Base-by-base conservation (phyloP, 2,888 invertebrate species). In the Platycnemis pennipes region DNA sequence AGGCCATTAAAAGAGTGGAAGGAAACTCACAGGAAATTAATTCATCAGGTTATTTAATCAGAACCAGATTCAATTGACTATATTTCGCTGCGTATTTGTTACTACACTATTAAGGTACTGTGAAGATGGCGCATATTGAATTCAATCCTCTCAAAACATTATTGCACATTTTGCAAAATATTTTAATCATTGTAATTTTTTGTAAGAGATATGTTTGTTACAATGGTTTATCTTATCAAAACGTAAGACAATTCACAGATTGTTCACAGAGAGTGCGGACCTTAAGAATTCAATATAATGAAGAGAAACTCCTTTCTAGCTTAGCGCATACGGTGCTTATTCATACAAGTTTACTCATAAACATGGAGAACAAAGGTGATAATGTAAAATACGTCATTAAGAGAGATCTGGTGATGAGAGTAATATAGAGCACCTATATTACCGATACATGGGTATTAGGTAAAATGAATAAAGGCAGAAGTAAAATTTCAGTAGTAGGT, bases 71-170 rank as follows among this genome's bases (percentile, higher is more conserved):
- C 26, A 26, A 45, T 22, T 46, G 26, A 46, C 46, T 46, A 87
- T 45, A 87, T 26, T 26, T 31, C 19, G 37, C 44, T 87, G n/a
- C 44, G 2, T 44, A 87, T 45, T 86, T n/a, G 45, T n/a, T n/a
- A 46, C 87, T 87, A 46, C 87, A 45, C 3, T 26, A n/a, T n/a
- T 87, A 46, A 87, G 44, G 45, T 87, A 87, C 87, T 44, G 26
- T 46, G 87, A 87, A 87, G 87, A 46, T 87, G 45, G 87, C 87
- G 46, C 87, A 87, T 46, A 87, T 45, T 2, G 44, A 87, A 26
- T 44, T n/a, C 13, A 42, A 45, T 26, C 26, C 87, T 46, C 8
- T 31, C 11, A n/a, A 87, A n/a, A 19, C 86, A 19, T n/a, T n/a
- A n/a, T n/a, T n/a, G n/a, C n/a, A n/a, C n/a, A n/a, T 46, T 13